Percentiles rank a stretch among this genome's conserved stretches.
These are phyloP conservation scores for Acrobasis repandana DNA, from an alignment of 2,888 invertebrate genomes.

Conservation along the genomic window DNA sequence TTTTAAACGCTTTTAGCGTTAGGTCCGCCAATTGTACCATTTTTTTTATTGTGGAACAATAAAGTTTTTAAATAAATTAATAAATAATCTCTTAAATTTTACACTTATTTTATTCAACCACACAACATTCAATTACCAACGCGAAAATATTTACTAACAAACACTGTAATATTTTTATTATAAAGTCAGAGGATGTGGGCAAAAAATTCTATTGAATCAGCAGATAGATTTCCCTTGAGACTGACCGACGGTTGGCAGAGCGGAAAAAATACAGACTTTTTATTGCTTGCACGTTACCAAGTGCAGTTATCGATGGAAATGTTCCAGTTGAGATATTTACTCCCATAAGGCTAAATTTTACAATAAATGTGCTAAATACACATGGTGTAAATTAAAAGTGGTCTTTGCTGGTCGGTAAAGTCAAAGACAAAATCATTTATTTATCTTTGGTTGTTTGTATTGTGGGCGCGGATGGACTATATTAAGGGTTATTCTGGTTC, in stretches of 20 bases:
- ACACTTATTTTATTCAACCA: background rate
- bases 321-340: background rate
- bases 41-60: no score
- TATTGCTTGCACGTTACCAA: conserved; percentile 1
- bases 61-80: no score
- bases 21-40: no score
- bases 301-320: conserved; percentile 7
- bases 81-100: no score
- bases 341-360: background rate
- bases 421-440: no score
- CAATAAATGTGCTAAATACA: no score
- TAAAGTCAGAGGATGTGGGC: conserved; percentile 35
- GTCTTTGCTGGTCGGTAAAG: no score
- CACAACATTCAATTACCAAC: conserved; percentile 26
- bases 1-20: no score
- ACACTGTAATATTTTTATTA: conserved; percentile 38
- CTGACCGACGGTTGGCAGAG: conserved; percentile 39
- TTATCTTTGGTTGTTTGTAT: no score
- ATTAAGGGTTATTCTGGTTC: no score
- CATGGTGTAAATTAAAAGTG: no score
- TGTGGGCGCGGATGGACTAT: no score
- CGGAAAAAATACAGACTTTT: conserved; percentile 35
- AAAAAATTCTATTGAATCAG: conserved; percentile 50
- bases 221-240: conserved; percentile 50
- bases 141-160: conserved; percentile 28